Conservation (phyloP, 1,140 invertebrate genomes). For the Drosophila quadrilineata region DNA sequence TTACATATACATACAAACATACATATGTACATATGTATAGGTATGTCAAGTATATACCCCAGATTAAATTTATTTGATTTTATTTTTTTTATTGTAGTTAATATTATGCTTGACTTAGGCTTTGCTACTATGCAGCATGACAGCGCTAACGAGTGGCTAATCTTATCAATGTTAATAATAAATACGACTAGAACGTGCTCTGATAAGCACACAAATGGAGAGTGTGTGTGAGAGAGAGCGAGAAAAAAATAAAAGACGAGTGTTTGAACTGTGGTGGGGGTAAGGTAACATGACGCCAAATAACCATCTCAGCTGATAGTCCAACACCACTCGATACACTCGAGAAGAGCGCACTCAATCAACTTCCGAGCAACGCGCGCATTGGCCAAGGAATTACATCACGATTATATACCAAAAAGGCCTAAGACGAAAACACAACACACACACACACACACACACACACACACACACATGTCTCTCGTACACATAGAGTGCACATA, state of each 20-base stretch:
- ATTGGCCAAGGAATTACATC: conserved; percentile 62
- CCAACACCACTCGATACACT: background rate
- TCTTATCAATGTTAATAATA: conserved; percentile 59
- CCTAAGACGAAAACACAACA: conserved; percentile 41
- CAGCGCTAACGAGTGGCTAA: conserved; percentile 27
- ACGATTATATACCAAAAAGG: too few relatives aligned
- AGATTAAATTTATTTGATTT: conserved; percentile 24
- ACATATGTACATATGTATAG: too few relatives aligned
- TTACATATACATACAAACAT: too few relatives aligned
- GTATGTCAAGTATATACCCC: too few relatives aligned
- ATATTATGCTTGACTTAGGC: conserved; percentile 22
- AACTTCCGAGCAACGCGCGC: conserved; percentile 27
- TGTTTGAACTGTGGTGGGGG: background rate
- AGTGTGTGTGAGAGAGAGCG: too few relatives aligned
- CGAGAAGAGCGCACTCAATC: background rate
- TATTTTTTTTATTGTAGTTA: too few relatives aligned
- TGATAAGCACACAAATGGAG: conserved; percentile 44
- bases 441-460: conserved; percentile 31
- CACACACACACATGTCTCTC: background rate
- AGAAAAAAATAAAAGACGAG: background rate
- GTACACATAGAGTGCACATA: background rate
- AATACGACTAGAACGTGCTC: conserved; percentile 62
- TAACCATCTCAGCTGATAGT: conserved; percentile 16
- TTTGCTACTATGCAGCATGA: conserved; percentile 24
- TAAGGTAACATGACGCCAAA: conserved; percentile 28